phyloP scores from a whole-genome alignment of 2,888 invertebrate genomes.

The Argyresthia albistria region DNA sequence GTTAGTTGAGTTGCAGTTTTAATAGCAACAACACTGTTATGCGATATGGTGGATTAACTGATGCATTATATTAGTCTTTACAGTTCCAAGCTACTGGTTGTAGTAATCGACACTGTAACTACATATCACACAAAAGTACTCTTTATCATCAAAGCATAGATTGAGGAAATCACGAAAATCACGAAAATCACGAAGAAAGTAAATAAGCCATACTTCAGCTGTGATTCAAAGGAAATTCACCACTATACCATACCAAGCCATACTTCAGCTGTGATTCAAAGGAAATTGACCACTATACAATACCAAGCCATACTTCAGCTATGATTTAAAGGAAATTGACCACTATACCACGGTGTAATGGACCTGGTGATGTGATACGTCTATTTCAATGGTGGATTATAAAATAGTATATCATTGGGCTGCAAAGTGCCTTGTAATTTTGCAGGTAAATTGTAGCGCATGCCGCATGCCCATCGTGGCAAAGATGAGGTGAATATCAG shows the following conservation, averaged over 20 bases:
- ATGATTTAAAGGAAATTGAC: not conserved
- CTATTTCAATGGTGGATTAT: slow-evolving; percentile 15
- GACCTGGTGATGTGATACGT: not conserved
- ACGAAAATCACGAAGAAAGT: too few species aligned
- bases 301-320: too few species aligned
- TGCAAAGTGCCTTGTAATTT: slow-evolving; percentile 32
- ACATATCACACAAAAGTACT: not conserved
- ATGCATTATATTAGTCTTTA: too few species aligned
- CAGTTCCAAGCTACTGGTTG: too few species aligned
- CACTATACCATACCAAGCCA: not conserved
- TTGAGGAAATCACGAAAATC: too few species aligned
- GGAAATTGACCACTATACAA: not conserved
- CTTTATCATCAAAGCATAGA: too few species aligned
- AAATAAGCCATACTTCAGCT: too few species aligned
- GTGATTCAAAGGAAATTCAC: not conserved
- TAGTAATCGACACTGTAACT: too few species aligned
- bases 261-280: not conserved
- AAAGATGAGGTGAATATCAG: not conserved
- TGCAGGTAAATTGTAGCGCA: slow-evolving; percentile 35
- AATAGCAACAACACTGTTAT: too few species aligned
- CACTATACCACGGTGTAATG: not conserved
- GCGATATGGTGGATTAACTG: too few species aligned
- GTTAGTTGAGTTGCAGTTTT: too few species aligned
- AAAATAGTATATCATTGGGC: slow-evolving; percentile 18
- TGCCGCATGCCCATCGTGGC: slow-evolving; percentile 10